Evolutionary conservation across 2,113 vertebrate species (phyloP).

Genomic region (Brienomyrus brachyistius): DNA sequence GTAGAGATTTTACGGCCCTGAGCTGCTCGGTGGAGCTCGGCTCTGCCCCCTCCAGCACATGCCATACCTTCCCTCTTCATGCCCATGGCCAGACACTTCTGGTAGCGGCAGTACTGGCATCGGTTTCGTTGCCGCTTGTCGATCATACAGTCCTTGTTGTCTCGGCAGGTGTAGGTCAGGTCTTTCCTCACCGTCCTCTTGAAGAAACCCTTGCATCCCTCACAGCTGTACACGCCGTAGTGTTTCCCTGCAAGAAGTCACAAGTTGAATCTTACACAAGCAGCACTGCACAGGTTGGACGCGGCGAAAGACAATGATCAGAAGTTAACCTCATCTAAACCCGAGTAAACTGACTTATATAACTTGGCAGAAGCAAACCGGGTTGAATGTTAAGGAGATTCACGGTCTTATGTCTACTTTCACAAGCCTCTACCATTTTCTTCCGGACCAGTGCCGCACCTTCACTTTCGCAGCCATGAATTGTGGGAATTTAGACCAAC

Average conservation of each 20-base stretch:
- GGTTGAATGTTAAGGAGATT: not conserved
- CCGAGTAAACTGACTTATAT: not conserved
- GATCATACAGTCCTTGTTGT: slow-evolving; percentile 95
- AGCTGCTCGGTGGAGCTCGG: too few species aligned
- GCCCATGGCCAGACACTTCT: slow-evolving; percentile 99
- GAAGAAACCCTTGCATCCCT: slow-evolving; percentile 98
- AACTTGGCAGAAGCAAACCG: not conserved
- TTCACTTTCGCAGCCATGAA: not conserved
- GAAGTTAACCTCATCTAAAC: not conserved
- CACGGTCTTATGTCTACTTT: not conserved
- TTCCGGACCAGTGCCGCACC: not conserved
- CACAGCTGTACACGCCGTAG: slow-evolving; percentile 97
- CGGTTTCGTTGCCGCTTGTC: slow-evolving; percentile 98
- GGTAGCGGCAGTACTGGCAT: slow-evolving; percentile 98
- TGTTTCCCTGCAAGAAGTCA: slow-evolving; percentile 74
- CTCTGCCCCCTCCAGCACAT: slow-evolving; percentile 59
- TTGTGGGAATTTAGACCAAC: not conserved
- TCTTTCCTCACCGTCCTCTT: slow-evolving; percentile 95
- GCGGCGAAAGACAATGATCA: not conserved
- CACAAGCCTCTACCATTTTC: not conserved
- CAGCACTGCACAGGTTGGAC: not conserved
- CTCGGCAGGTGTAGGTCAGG: slow-evolving; percentile 91
- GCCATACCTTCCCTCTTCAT: slow-evolving; percentile 98
- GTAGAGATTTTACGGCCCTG: not conserved
- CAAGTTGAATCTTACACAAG: not conserved